A percentile compares a stretch with the other conserved stretches of the same genome.
These are phyloP conservation scores for Oophaga sylvatica DNA, from an alignment of 2,797 vertebrate genomes.

Conservation along the genomic window DNA sequence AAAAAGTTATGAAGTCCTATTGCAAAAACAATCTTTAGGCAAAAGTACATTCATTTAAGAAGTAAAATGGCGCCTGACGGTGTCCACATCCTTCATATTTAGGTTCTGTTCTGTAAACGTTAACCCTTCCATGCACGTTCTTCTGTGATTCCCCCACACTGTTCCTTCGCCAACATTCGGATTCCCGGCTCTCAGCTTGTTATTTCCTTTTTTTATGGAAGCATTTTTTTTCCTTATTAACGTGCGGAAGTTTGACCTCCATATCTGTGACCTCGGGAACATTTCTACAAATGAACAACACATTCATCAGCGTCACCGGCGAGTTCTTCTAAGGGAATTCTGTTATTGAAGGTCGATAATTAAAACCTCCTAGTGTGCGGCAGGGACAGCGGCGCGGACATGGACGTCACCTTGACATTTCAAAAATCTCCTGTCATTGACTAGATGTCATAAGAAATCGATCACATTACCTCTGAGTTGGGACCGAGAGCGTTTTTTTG, in stretches of 20 bases:
- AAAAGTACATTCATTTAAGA: too few species aligned
- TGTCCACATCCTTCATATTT: too few species aligned
- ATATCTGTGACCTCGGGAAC: background rate
- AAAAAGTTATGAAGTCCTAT: too few species aligned
- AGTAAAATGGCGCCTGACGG: too few species aligned
- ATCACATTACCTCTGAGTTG: background rate
- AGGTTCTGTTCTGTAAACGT: too few species aligned
- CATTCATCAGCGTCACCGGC: background rate
- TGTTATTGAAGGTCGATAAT: background rate
- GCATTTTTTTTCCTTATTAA: background rate
- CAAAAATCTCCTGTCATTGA: background rate
- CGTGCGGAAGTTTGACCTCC: background rate
- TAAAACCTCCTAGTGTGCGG: background rate
- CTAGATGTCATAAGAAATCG: background rate
- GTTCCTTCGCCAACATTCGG: too few species aligned
- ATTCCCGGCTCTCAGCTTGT: background rate
- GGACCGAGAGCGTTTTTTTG: background rate
- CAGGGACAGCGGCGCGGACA: background rate
- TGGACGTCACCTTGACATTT: background rate
- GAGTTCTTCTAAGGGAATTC: background rate
- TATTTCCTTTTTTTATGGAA: background rate
- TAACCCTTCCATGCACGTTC: background rate
- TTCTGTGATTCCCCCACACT: background rate
- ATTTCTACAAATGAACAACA: slow-evolving; percentile 10
- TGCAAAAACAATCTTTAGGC: too few species aligned